Evolutionary conservation across 2,888 invertebrate genomes (phyloP), one percentile per base, ranked within the genome.

Genomic region (Xanthorhoe designata): DNA sequence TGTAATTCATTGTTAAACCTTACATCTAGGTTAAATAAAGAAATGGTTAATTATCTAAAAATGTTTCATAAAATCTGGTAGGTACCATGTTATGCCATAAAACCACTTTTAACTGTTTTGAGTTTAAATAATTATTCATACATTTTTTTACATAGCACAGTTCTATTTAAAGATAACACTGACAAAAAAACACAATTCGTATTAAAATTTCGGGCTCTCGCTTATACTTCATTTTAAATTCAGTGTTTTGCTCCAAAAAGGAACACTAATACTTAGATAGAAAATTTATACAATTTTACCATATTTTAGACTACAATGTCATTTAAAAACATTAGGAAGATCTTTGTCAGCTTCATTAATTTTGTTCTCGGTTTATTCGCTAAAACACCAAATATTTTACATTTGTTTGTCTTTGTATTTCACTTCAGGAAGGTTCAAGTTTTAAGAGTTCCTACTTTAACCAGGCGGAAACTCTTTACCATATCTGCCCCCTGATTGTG

Each of bases 361-460:
- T n/a, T 56, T 52, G 19, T 61, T 49, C 24, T 52, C 7, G 5
- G 18, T 42, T 24, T 35, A 19, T 51, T 56, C 9, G 55, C 55
- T 51, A 59, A 47, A 51, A 51, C 52, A 62, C 71, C 69, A 71
- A 71, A 68, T 69, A 71, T 55, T 18, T 50, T 57, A 54, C 42
- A 42, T 42, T 61, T 57, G 10, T 58, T 50, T 50, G 29, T 60
- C 35, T 38, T 59, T 67, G 52, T 63, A 55, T 50, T 15, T 61
- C 4, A 52, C 52, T 17, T 61, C 57, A 13, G 55, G 54, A 65
- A 38, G 24, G 24, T 24, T 24, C 4, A 24, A 24, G 4, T 24
- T 24, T 1, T 24, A 24, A 3, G 24, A n/a, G n/a, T n/a, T n/a
- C n/a, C 24, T 24, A 24, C 2, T 24, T 1, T 3, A 24, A 24